These are phyloP conservation scores for Melitaea cinxia DNA, from an alignment of 1,140 invertebrate species.

Conservation along the genomic window DNA sequence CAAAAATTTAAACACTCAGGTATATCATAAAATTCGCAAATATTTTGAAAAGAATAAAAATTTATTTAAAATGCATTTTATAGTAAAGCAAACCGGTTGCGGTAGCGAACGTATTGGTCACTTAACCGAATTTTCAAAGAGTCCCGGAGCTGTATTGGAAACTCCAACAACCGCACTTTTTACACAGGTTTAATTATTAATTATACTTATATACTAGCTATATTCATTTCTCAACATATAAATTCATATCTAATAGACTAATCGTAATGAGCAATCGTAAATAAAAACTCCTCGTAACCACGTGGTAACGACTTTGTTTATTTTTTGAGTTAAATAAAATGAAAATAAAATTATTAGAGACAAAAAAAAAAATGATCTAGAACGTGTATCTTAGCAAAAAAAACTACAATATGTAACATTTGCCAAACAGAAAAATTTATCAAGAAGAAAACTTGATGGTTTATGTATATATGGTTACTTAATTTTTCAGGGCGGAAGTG, in stretches of 20 bases:
- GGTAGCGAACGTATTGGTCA: conserved; percentile 57
- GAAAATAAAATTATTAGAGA: background rate
- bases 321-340: background rate
- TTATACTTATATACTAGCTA: background rate
- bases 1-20: too few relatives aligned
- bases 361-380: too few relatives aligned
- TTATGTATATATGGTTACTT: background rate
- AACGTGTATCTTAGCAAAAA: too few relatives aligned
- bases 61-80: conserved; percentile 59
- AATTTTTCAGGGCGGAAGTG: conserved; percentile 66
- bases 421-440: too few relatives aligned
- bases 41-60: too few relatives aligned
- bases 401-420: too few relatives aligned
- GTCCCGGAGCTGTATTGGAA: conserved; percentile 51
- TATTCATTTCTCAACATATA: background rate
- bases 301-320: background rate
- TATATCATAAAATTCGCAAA: too few relatives aligned
- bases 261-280: background rate
- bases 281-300: background rate
- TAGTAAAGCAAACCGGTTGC: conserved; percentile 53
- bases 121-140: conserved; percentile 57
- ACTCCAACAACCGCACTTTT: conserved; percentile 65
- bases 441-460: too few relatives aligned
- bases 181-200: conserved; percentile 55
- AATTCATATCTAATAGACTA: background rate